Conservation (phyloP, 2,888 invertebrate genomes). For the Drosophila mulleri region DNA sequence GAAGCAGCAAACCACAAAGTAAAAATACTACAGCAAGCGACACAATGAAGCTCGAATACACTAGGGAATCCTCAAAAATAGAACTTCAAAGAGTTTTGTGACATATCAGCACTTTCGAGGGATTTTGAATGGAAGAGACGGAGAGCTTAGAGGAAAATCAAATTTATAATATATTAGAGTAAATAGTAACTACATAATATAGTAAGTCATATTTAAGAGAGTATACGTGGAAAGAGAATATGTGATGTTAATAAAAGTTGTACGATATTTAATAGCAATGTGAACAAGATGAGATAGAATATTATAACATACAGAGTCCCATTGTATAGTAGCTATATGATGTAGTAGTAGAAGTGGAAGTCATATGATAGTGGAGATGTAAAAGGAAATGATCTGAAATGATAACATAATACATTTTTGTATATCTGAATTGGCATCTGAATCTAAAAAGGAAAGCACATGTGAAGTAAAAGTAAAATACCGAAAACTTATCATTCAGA, state of each 20-base stretch:
- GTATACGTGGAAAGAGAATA: background rate
- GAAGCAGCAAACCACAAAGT: slow-evolving; percentile 58
- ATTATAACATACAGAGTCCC: no score
- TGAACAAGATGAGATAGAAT: no score
- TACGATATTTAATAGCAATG: background rate
- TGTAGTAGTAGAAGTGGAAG: no score
- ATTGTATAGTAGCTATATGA: no score
- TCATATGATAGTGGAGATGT: no score
- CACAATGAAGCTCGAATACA: slow-evolving; percentile 7
- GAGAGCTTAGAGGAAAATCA: background rate
- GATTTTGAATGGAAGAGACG: background rate
- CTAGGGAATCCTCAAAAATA: background rate
- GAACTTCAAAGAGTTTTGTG: background rate
- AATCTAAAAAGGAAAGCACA: no score
- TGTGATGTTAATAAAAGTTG: background rate
- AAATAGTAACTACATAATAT: background rate
- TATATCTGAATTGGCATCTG: no score
- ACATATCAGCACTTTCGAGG: background rate
- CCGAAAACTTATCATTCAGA: no score
- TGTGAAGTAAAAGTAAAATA: no score
- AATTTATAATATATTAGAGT: background rate
- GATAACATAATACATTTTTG: no score
- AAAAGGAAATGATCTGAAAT: no score
- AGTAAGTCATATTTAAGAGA: background rate
- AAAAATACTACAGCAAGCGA: slow-evolving; percentile 10